A percentile compares a stretch with the other conserved stretches of the same genome.
Evolutionary conservation across 2,888 invertebrate genomes (phyloP).

Genomic region (Zygaena filipendulae): DNA sequence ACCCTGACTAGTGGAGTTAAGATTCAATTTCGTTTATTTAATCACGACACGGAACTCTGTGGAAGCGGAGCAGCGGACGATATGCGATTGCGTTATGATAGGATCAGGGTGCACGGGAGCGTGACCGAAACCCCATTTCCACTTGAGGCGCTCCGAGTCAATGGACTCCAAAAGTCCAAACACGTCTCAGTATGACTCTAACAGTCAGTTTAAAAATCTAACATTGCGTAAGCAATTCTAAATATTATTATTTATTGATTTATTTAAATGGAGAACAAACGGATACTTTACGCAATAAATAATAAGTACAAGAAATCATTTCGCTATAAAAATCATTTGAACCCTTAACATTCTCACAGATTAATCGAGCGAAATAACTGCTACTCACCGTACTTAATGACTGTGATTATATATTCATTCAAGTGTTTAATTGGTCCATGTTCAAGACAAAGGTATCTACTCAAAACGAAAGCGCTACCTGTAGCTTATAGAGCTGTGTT

Average conservation of each 20-base stretch:
- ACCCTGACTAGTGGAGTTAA: not conserved
- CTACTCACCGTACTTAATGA: too few relatives aligned
- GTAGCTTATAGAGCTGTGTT: too few relatives aligned
- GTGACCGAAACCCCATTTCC: too few relatives aligned
- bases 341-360: too few relatives aligned
- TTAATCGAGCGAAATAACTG: too few relatives aligned
- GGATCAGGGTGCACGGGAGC: slow-evolving; percentile 61
- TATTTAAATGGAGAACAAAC: not conserved
- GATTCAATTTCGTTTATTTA: too few relatives aligned
- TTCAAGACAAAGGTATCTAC: too few relatives aligned
- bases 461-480: too few relatives aligned
- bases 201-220: slow-evolving; percentile 42
- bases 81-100: slow-evolving; percentile 66
- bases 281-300: too few relatives aligned
- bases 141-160: slow-evolving; percentile 12
- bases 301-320: too few relatives aligned
- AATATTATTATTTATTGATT: slow-evolving; percentile 8
- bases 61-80: slow-evolving; percentile 24
- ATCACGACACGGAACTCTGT: slow-evolving; percentile 31
- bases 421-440: too few relatives aligned
- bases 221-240: slow-evolving; percentile 26
- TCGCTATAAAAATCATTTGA: too few relatives aligned
- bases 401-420: not conserved
- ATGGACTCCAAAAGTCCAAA: slow-evolving; percentile 11
- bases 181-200: slow-evolving; percentile 42